Conservation (phyloP, 2,113 vertebrate species). For the Cichladusa arquata region DNA sequence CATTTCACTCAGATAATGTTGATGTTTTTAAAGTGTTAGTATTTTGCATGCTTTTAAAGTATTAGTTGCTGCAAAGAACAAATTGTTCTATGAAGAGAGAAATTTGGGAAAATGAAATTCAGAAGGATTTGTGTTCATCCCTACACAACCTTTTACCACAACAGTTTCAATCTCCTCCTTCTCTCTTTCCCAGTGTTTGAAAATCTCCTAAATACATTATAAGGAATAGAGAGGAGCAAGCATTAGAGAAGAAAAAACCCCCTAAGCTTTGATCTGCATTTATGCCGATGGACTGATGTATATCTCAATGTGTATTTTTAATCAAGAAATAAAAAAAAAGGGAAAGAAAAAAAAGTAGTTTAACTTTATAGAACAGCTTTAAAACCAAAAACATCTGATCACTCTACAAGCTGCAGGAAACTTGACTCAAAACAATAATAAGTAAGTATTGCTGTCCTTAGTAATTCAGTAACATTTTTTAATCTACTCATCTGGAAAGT, state of each 20-base stretch:
- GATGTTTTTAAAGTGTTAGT: background rate
- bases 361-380: background rate
- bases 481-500: background rate
- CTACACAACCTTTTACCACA: background rate
- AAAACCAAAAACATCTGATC: background rate
- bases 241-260: rapidly evolving
- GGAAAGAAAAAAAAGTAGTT: background rate
- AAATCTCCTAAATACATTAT: background rate
- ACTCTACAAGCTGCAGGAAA: background rate
- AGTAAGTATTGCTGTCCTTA: background rate
- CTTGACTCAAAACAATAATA: background rate
- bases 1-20: background rate
- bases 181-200: background rate
- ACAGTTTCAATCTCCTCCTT: background rate
- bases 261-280: background rate
- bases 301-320: background rate
- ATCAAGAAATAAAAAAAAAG: background rate
- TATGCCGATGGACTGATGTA: background rate
- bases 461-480: background rate
- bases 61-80: background rate
- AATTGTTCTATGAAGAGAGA: background rate
- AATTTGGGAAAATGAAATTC: background rate
- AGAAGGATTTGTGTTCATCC: background rate
- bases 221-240: background rate
- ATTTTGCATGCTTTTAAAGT: background rate